Percentiles rank a stretch among this genome's conserved stretches.
These are phyloP conservation scores for Xestia c-nigrum DNA, from an alignment of 2,888 invertebrate species.

Conservation along the genomic window DNA sequence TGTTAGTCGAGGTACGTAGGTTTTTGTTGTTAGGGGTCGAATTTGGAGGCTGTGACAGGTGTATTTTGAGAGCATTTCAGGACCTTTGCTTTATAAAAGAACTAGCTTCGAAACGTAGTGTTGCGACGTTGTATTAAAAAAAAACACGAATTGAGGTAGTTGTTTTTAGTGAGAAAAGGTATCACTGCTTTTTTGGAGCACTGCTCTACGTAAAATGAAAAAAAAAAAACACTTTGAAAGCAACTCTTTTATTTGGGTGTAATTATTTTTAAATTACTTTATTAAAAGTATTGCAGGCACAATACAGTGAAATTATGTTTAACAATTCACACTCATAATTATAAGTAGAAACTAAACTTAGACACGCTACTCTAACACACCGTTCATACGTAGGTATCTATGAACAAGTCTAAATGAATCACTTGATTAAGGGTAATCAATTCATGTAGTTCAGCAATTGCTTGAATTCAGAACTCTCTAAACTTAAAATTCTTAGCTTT, in stretches of 20 bases:
- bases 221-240: neutral
- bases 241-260: neutral
- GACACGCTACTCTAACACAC: neutral
- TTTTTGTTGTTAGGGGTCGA: constrained; percentile 43
- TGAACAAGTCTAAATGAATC: too few species aligned
- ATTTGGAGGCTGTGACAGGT: neutral
- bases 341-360: neutral
- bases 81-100: neutral
- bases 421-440: too few species aligned
- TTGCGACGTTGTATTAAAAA: too few species aligned
- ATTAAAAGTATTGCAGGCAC: neutral
- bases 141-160: too few species aligned
- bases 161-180: neutral
- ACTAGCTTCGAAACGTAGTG: neutral
- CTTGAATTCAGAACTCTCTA: too few species aligned
- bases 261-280: neutral
- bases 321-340: neutral
- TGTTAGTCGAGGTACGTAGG: constrained; percentile 28
- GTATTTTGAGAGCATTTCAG: neutral
- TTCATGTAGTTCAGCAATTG: too few species aligned
- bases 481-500: too few species aligned
- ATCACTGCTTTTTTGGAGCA: too few species aligned
- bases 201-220: too few species aligned
- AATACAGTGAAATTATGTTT: neutral
- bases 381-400: too few species aligned